phyloP scores from a whole-genome alignment of 2,797 vertebrate genomes.

The Lates japonicus region DNA sequence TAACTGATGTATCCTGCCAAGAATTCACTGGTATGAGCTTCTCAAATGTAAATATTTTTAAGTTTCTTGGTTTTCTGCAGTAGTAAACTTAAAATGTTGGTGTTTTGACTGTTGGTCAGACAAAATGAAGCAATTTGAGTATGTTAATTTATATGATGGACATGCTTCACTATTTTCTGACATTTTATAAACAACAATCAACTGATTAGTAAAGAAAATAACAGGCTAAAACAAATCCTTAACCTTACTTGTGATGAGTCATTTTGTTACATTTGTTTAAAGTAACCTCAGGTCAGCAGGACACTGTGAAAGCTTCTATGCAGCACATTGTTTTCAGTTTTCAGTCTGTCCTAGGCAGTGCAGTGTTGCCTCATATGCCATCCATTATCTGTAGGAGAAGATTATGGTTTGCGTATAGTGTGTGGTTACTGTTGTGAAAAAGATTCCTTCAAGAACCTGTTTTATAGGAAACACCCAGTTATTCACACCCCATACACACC shows the following conservation, averaged over 20 bases:
- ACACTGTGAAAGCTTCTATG: not conserved
- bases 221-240: not conserved
- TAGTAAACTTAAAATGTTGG: not conserved
- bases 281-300: not conserved
- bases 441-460: slow-evolving; percentile 52
- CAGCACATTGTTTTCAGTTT: not conserved
- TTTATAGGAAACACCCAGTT: slow-evolving; percentile 64
- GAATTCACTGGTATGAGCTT: not conserved
- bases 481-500: slow-evolving; percentile 50
- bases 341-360: not conserved
- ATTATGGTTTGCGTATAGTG: slow-evolving; percentile 14
- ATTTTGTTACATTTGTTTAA: slow-evolving; percentile 6
- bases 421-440: slow-evolving; percentile 29
- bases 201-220: not conserved
- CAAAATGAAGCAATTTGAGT: not conserved
- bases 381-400: not conserved
- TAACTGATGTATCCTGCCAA: too few relatives aligned
- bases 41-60: not conserved
- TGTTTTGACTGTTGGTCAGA: not conserved
- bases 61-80: not conserved
- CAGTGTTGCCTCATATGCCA: not conserved
- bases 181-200: not conserved
- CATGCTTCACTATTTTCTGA: not conserved
- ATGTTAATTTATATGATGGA: not conserved
- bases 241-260: not conserved